These are phyloP conservation scores for Empis stercorea DNA, from an alignment of 2,888 invertebrate genomes.

Conservation along the genomic window DNA sequence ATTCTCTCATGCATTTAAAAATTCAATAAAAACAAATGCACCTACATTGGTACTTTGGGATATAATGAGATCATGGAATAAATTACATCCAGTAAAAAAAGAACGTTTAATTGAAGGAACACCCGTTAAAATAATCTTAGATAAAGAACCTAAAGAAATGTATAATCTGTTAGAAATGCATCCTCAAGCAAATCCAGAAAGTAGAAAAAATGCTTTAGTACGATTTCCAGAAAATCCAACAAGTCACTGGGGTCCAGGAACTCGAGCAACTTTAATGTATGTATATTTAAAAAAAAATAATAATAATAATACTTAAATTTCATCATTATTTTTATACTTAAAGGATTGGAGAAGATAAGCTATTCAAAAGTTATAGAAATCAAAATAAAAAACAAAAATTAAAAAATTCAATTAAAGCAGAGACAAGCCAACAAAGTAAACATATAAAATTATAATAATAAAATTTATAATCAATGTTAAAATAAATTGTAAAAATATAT, in stretches of 20 bases:
- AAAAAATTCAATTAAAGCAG: background rate
- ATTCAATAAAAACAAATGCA: conserved; percentile 87
- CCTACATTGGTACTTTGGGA: conserved; percentile 84
- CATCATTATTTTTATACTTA: conserved; percentile 15
- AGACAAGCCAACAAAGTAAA: no score
- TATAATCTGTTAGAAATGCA: conserved; percentile 37
- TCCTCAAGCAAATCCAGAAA: conserved; percentile 65
- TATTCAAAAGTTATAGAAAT: conserved; percentile 47
- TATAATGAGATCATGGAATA: conserved; percentile 71
- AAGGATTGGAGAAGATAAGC: conserved; percentile 49
- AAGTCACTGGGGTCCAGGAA: conserved; percentile 85
- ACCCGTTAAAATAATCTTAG: conserved; percentile 39
- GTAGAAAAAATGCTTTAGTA: conserved; percentile 55
- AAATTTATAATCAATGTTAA: no score
- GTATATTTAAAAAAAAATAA: conserved; percentile 6
- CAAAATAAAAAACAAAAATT: conserved; percentile 50
- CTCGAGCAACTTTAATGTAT: conserved; percentile 58
- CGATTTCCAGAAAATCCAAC: conserved; percentile 81
- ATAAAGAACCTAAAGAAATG: conserved; percentile 36
- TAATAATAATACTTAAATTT: conserved; percentile 4
- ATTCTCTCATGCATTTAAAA: conserved; percentile 76
- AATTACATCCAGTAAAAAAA: conserved; percentile 49
- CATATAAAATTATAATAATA: no score
- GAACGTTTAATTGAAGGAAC: conserved; percentile 41
- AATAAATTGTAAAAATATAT: no score